Evolutionary conservation across 1,140 invertebrate species (phyloP).

Genomic region (Radopholus similis): DNA sequence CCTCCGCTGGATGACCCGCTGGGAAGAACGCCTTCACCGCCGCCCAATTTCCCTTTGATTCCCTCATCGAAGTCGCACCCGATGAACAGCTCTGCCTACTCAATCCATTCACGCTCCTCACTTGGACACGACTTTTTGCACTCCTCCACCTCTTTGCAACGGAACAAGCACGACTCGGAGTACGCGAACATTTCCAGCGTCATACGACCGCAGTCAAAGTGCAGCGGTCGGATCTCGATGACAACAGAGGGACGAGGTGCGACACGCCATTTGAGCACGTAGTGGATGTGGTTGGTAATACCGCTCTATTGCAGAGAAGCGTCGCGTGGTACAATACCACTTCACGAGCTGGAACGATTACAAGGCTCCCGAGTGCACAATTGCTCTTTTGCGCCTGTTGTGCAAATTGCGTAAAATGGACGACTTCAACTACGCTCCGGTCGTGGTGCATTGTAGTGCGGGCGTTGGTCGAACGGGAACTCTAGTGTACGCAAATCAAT

Average conservation of each 20-base stretch:
- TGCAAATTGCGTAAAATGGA: slow-evolving; percentile 46
- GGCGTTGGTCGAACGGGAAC: slow-evolving; percentile 87
- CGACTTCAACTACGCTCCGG: slow-evolving; percentile 51
- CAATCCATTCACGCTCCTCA: neutral
- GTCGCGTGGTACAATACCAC: slow-evolving; percentile 49
- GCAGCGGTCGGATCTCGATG: slow-evolving; percentile 10
- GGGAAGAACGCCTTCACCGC: slow-evolving; percentile 1
- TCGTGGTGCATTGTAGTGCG: slow-evolving; percentile 64
- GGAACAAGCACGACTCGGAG: slow-evolving; percentile 28
- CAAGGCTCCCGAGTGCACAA: slow-evolving; percentile 54
- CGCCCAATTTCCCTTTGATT: neutral
- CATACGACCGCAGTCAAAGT: slow-evolving; percentile 18
- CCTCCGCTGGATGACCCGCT: neutral
- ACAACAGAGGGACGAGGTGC: slow-evolving; percentile 1
- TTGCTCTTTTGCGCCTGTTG: slow-evolving; percentile 49
- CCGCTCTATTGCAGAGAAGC: slow-evolving; percentile 38
- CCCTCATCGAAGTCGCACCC: neutral
- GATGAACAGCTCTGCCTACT: slow-evolving; percentile 12
- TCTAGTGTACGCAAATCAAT: too few relatives aligned
- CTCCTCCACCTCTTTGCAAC: neutral
- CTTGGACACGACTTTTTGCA: neutral
- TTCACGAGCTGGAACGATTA: slow-evolving; percentile 59
- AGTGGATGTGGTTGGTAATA: too few relatives aligned
- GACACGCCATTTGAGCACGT: neutral
- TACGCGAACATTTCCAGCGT: slow-evolving; percentile 47